Conservation (phyloP, 2,797 vertebrate genomes). For the Coracias cyanogaster region DNA sequence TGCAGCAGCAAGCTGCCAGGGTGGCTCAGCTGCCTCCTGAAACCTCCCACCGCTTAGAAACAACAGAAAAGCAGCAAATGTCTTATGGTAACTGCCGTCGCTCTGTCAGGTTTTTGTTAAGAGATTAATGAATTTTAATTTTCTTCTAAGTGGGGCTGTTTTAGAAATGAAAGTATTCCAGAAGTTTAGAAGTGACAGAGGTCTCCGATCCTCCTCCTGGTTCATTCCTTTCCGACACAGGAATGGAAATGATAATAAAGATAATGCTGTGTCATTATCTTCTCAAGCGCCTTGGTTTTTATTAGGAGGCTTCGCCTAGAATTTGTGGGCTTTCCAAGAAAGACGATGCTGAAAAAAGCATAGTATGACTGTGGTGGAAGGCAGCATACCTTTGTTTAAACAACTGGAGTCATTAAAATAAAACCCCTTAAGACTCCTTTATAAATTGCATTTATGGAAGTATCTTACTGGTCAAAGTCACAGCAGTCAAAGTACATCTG, state of each 20-base stretch:
- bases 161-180: not conserved
- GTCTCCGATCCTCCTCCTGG: not conserved
- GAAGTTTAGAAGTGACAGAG: not conserved
- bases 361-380: not conserved
- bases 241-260: not conserved
- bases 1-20: not conserved
- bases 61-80: not conserved
- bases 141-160: not conserved
- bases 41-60: not conserved
- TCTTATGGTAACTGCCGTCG: not conserved
- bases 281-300: not conserved
- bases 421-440: not conserved
- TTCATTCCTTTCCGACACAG: not conserved
- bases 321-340: not conserved
- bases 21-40: not conserved
- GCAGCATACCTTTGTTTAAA: not conserved
- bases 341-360: not conserved
- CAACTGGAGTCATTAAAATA: not conserved
- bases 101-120: not conserved
- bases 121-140: not conserved
- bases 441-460: not conserved
- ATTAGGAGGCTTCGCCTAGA: not conserved
- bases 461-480: not conserved
- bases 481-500: not conserved
- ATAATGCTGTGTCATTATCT: not conserved